Conservation (phyloP, 2,888 invertebrate species). For the Cactoblastis cactorum region DNA sequence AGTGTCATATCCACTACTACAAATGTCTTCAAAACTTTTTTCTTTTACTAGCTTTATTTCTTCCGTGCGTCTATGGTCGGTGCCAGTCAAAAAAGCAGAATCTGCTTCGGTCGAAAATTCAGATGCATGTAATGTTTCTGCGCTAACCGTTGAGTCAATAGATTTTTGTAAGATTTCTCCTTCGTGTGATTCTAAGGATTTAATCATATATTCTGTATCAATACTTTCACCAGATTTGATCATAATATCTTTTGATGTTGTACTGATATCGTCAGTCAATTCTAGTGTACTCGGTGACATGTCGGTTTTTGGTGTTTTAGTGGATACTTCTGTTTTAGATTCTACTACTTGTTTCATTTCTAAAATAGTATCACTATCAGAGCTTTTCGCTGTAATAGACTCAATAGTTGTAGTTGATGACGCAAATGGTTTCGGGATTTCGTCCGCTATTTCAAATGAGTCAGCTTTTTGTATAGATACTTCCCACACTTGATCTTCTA, state of each 20-base stretch:
- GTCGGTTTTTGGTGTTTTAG: conserved; percentile 55
- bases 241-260: conserved; percentile 70
- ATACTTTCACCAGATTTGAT: conserved; percentile 74
- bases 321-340: conserved; percentile 39
- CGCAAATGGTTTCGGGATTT: conserved; percentile 42
- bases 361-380: conserved; percentile 45
- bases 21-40: conserved; percentile 82
- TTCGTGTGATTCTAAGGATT: conserved; percentile 74
- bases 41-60: conserved; percentile 69
- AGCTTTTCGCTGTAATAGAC: conserved; percentile 42
- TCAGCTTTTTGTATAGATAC: conserved; percentile 64
- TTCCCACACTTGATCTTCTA: conserved; percentile 71
- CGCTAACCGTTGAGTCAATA: conserved; percentile 74
- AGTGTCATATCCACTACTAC: conserved; percentile 83
- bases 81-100: conserved; percentile 70
- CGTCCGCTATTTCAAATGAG: conserved; percentile 56
- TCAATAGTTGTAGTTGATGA: conserved; percentile 32
- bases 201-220: conserved; percentile 74
- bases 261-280: conserved; percentile 63
- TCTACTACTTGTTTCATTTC: conserved; percentile 47
- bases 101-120: conserved; percentile 76
- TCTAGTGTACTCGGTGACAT: conserved; percentile 63
- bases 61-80: conserved; percentile 60
- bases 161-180: conserved; percentile 74
- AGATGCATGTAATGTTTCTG: conserved; percentile 72